These are phyloP conservation scores for Euglossa dilemma DNA, from an alignment of 1,140 invertebrate species.

Conservation along the genomic window DNA sequence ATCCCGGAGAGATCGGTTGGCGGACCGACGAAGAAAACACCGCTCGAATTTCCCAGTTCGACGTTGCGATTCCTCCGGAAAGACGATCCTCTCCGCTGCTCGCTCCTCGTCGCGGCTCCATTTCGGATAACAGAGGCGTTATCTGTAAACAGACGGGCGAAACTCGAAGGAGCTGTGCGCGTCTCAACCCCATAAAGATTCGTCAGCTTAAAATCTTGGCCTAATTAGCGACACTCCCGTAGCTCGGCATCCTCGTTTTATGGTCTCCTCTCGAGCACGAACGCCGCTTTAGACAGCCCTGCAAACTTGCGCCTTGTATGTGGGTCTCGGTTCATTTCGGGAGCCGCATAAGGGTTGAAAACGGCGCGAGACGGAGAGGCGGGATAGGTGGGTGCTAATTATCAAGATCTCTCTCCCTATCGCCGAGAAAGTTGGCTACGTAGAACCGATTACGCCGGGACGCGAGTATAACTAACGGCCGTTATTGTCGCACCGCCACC, in stretches of 20 bases:
- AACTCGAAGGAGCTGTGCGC: conserved; percentile 6
- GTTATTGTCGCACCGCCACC: conserved; percentile 52
- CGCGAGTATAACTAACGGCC: conserved; percentile 61
- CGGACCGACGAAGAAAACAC: too few species aligned
- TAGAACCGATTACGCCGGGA: conserved; percentile 63
- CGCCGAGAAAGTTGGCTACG: conserved; percentile 54
- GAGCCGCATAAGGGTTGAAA: conserved; percentile 7
- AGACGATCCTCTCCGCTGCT: background rate
- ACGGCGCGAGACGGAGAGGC: background rate
- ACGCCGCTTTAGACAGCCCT: conserved; percentile 38
- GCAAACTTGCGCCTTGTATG: conserved; percentile 58
- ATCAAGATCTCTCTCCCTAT: conserved; percentile 65
- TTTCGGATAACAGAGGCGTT: conserved; percentile 34
- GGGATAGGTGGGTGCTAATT: conserved; percentile 65
- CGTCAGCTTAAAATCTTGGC: conserved; percentile 62
- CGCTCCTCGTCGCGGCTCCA: conserved; percentile 6
- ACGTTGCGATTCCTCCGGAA: background rate
- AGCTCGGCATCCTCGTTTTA: conserved; percentile 43
- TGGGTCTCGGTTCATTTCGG: conserved; percentile 64
- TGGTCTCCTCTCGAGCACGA: conserved; percentile 40
- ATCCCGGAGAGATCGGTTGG: too few species aligned
- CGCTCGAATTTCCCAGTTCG: too few species aligned
- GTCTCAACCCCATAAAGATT: conserved; percentile 47
- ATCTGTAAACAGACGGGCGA: conserved; percentile 41
- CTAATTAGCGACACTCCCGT: conserved; percentile 58